Base-by-base conservation (phyloP, 2,113 vertebrate genomes). In the Myotis brandtii region DNA sequence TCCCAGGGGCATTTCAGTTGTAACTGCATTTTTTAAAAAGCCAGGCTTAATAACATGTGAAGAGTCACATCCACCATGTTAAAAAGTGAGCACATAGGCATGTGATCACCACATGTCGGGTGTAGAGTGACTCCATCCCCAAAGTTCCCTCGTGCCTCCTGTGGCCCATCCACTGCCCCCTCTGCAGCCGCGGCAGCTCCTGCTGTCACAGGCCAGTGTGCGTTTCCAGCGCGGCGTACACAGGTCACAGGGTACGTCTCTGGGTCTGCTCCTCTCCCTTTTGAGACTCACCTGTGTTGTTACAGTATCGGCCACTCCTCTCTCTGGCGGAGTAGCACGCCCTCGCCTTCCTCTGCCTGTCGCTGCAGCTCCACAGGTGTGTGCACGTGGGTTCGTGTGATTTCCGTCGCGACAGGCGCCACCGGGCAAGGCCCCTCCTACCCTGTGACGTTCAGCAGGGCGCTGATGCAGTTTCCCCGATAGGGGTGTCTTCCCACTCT, bases 381-480 rank as follows among this genome's bases (percentile, higher is more conserved):
- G 30, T 37, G 3, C 18, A 3, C 18, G 30, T 6, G 27, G 40
- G 17, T 75, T 27, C 21, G 20, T 27, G 27, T 14, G 30, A 5
- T 73, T 77, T 91, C 62, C 21, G 48, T 84, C 18, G 12, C 16
- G 59, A 50, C 50, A 9, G 14, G 46, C 9, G 23, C 54, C 17
- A 4, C 92, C 8, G 3, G 86, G 66, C 84, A 20, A 25, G 80
- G 32, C 30, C 77, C 14, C 27, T 2, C 6, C 14, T 18, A 10
- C 48, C 16, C 91, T 50, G 66, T 5, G 62, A 23, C 52, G 20
- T 34, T 34, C 23, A 54, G 2, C 10, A 23, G 30, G 46, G 30
- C 4, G 0, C 77, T 25, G 9, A 0, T 43, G 3, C 17, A 3
- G 3, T 12, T 66, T 8, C 12, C 30, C 25, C 17, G 9, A 8